Conservation (phyloP, 2,888 invertebrate species). For the Heliconius cydno region DNA sequence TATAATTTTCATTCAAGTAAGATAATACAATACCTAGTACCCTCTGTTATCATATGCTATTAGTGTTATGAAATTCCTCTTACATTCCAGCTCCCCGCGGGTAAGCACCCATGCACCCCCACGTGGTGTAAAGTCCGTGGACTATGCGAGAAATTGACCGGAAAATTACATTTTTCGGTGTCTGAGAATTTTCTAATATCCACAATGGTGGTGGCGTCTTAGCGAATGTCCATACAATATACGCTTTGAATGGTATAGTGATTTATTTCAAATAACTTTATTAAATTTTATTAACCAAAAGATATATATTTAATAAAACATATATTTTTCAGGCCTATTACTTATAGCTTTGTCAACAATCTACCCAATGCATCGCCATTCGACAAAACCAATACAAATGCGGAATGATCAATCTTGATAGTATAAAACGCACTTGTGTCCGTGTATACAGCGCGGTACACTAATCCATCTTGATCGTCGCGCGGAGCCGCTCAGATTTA, state of each 20-base stretch:
- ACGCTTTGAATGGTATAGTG: neutral
- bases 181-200: slow-evolving; percentile 23
- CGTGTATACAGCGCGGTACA: neutral
- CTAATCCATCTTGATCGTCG: slow-evolving; percentile 36
- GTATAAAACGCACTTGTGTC: slow-evolving; percentile 27
- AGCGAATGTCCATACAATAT: slow-evolving; percentile 6
- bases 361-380: neutral
- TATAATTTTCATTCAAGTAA: neutral
- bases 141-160: slow-evolving; percentile 28
- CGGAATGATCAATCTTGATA: slow-evolving; percentile 33
- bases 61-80: slow-evolving; percentile 10
- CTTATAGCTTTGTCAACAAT: neutral
- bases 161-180: slow-evolving; percentile 34
- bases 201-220: neutral
- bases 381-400: neutral
- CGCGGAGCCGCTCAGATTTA: slow-evolving; percentile 28
- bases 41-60: neutral
- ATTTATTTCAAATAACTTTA: neutral
- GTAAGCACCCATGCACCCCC: neutral
- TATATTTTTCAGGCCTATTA: neutral
- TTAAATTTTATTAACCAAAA: neutral
- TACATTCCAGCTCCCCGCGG: neutral
- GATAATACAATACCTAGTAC: neutral
- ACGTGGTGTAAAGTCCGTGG: slow-evolving; percentile 4
- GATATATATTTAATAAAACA: neutral